Percentiles rank a stretch among this genome's conserved stretches.
phyloP scores from a whole-genome alignment of 2,113 vertebrate species.

The Urocolius indicus region DNA sequence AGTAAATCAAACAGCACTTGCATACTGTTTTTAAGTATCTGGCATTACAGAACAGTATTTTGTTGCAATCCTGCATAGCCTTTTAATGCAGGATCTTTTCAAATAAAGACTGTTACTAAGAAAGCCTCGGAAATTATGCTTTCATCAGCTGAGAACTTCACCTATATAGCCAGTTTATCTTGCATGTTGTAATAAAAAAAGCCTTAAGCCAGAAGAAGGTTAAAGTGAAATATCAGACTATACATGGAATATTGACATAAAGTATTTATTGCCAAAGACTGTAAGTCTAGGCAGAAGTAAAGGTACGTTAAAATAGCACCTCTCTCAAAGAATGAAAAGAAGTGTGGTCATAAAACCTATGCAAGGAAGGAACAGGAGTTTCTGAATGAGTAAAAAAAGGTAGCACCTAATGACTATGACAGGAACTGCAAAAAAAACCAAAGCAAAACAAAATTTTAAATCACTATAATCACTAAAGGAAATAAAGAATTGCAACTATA shows the following conservation, averaged over 20 bases:
- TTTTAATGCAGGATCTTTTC: background rate
- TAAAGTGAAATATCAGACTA: background rate
- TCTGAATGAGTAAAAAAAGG: background rate
- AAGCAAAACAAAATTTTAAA: background rate
- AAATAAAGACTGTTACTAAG: background rate
- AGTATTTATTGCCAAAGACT: background rate
- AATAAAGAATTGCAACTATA: background rate
- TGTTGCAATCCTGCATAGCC: background rate
- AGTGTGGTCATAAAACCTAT: background rate
- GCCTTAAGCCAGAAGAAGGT: background rate
- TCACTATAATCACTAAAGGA: background rate
- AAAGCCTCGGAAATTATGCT: background rate
- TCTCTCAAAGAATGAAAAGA: background rate
- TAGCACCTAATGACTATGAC: background rate
- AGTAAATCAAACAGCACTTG: background rate
- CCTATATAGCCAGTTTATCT: background rate
- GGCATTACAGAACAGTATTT: background rate
- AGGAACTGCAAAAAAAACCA: background rate
- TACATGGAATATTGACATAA: background rate
- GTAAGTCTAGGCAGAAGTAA: background rate
- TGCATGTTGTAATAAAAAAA: background rate
- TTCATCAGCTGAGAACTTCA: background rate
- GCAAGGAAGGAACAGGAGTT: background rate
- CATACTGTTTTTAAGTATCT: background rate
- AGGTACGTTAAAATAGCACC: background rate